Base-by-base conservation (phyloP, 2,888 invertebrate genomes). In the Hypomecis atomaria region DNA sequence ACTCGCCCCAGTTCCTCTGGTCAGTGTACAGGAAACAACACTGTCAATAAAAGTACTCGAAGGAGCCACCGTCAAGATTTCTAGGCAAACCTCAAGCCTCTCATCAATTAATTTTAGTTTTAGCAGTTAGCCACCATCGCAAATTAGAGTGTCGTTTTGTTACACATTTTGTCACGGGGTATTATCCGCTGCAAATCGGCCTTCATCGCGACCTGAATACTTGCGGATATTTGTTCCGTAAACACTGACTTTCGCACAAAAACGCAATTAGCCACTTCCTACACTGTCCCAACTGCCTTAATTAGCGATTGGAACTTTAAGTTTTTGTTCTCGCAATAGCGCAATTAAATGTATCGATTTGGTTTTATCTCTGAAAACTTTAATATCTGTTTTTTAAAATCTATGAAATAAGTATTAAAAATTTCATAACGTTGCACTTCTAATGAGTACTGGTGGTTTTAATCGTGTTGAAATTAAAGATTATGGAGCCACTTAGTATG, bases 151-250 rank as follows among this genome's bases (percentile, higher is more conserved):
- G 37, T 50, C 8, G 10, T 9, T 5, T 33, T n/a, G 48, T 34
- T 13, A 72, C 72, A 67, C 73, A 73, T 78, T 82, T 80, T 78
- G 81, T 81, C 79, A 82, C 76, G 74, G 78, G 76, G 80, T 45
- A 82, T 84, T 84, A 87, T 78, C 74, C 71, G 71, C 69, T 69
- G 72, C 54, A 68, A 77, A 65, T 62, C 76, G 79, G 79, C 85
- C 83, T 83, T 78, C 75, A 53, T 48, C 69, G 66, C 74, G 84
- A 73, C 85, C 86, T 74, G 72, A 85, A 88, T 87, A 81, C 83
- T 79, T 64, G 65, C 59, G 69, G 74, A 75, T 79, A 78, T 86
- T 82, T 84, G 82, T 82, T 83, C 81, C 78, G 82, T 78, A 81
- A 83, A 84, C 82, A 83, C 49, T 48, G 50, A 67, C 69, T 71